Percentiles rank a stretch among this genome's conserved stretches.
Evolutionary conservation across 2,113 vertebrate genomes (phyloP).

Genomic region (Microtus oregoni): DNA sequence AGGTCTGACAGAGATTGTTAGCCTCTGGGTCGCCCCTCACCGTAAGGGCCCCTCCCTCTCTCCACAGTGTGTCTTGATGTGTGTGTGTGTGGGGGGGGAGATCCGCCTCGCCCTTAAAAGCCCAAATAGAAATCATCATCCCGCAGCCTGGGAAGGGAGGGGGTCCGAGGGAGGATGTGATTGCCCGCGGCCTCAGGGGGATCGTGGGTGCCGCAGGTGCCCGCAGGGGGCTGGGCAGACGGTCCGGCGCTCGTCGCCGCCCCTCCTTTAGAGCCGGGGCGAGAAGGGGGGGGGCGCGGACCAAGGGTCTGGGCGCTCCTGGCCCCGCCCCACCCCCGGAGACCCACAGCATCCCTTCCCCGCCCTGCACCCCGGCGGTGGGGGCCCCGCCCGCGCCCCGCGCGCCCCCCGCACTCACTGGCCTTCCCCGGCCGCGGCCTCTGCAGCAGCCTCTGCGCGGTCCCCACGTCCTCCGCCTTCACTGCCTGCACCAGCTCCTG

Average conservation of each 20-base stretch:
- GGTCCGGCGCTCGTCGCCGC: neutral
- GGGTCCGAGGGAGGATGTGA: neutral
- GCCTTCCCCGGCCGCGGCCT: conserved; percentile 97
- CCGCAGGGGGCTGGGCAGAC: neutral
- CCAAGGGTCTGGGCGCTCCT: conserved; percentile 44
- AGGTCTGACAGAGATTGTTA: neutral
- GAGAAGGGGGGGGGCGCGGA: neutral
- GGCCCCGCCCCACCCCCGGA: conserved; percentile 70
- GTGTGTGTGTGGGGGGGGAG: neutral
- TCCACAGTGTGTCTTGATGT: neutral
- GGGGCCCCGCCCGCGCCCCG: conserved; percentile 82
- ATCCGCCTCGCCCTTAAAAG: conserved; percentile 61
- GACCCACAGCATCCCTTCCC: conserved; percentile 56
- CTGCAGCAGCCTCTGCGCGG: conserved; percentile 97
- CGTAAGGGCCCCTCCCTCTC: conserved; percentile 26
- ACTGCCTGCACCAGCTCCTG: conserved; percentile 98
- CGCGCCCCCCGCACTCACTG: conserved; percentile 90
- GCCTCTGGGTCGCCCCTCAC: conserved; percentile 4
- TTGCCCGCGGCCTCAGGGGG: neutral
- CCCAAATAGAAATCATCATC: conserved; percentile 45
- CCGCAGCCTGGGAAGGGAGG: conserved; percentile 29
- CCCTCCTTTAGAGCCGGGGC: conserved; percentile 33
- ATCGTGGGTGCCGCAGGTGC: conserved; percentile 23
- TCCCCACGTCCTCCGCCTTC: conserved; percentile 96
- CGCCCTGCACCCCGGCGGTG: neutral